Evolutionary conservation across 2,888 invertebrate species (phyloP), one percentile per base, ranked within the genome.

Genomic region (Aphodius sticticus): DNA sequence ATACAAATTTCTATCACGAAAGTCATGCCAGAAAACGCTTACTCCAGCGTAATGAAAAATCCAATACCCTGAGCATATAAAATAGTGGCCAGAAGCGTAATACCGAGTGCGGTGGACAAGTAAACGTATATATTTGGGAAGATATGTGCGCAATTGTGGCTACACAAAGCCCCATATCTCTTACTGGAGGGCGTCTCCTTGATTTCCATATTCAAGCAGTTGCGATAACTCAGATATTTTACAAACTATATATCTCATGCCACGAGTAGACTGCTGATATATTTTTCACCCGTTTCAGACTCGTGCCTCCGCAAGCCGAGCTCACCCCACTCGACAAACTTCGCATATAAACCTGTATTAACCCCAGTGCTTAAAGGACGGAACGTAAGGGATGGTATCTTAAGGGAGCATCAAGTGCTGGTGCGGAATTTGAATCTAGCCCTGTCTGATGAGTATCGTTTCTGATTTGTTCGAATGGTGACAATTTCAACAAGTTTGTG

Each of bases 161-260:
- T 53, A 53, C 53, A 53, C 53, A 53, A 53, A 53, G 53, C 12
- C 53, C 53, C 53, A 53, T 53, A 53, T 53, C 53, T 53, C 53
- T 53, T 53, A 7, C 53, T 53, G 53, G 53, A 53, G 53, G 53
- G 53, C 53, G 53, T 53, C 53, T 53, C 53, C 53, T 3, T 53
- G 53, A 53, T 53, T 53, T 53, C 53, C 53, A 53, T 53, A 53
- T 53, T 53, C 53, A 53, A 53, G 53, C 53, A 53, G 53, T 53
- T 53, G 53, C 53, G 53, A 53, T 53, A 53, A 53, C 53, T 53
- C 12, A 53, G 53, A 53, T 53, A 53, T 53, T 53, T 53, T 53
- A 53, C 53, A 53, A 53, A 53, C 53, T 53, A 53, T 53, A 53
- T 53, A 53, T 53, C 12, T 53, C 53, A 53, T 53, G 53, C 53